Evolutionary conservation across 2,888 invertebrate species (phyloP), one percentile per base, ranked within the genome.

Genomic region (Myathropa florea): DNA sequence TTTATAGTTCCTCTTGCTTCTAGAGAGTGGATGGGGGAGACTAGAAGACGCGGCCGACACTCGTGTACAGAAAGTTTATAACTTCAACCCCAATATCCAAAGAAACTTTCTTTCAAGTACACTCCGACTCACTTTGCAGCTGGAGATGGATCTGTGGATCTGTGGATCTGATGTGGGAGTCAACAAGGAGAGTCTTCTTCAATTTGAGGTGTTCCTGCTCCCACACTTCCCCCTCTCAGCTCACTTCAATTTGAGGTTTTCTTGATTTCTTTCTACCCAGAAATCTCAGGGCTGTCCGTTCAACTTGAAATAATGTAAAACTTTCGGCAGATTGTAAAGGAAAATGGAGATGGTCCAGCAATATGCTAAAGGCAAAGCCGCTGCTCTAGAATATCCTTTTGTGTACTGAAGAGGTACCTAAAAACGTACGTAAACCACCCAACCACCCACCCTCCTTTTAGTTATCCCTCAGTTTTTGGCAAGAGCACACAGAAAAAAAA

Each of bases 281-380:
- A 60, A 78, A 75, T 75, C 57, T 26, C 59, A 26, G 21, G 9
- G 53, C 24, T 68, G 81, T 77, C 63, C 81, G 67, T 67, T 70
- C 71, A 68, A 39, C 53, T 85, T 59, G 67, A 81, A 76, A 68
- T 76, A 79, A 85, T 81, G 67, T 60, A 68, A 81, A 81, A 85
- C 63, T 85, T 82, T 77, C 68, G 63, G 53, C 28, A 28, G 39
- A 67, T 33, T 10, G 7, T 12, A 53, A 26, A 46, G 23, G 7
- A 21, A 73, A 61, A 73, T 73, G 73, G 63, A 80, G 46, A 33
- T 64, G 65, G 59, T 60, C 24, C 39, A 30, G 57, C 67, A 76
- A 61, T 61, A 55, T 77, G 61, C 77, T 61, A 53, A 65, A 53
- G 21, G 30, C 64, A 76, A 63, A 67, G 55, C 18, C 18, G 46